Conservation (phyloP, 2,797 vertebrate genomes). For the Chiloscyllium punctatum region DNA sequence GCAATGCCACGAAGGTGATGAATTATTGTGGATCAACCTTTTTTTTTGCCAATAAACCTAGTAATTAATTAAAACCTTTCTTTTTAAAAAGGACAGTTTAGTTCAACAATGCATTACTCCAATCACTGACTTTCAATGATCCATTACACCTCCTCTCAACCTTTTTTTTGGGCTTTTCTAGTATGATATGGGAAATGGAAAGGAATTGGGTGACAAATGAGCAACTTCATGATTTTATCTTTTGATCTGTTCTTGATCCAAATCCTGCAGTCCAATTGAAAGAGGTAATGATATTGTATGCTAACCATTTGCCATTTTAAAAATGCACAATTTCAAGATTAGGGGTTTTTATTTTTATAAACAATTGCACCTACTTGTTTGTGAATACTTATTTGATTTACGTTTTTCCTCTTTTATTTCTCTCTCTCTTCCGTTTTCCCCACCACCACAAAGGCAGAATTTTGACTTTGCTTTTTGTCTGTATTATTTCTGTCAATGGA, state of each 20-base stretch:
- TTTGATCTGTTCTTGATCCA: background rate
- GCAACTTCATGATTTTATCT: background rate
- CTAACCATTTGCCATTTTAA: background rate
- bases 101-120: background rate
- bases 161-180: background rate
- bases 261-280: background rate
- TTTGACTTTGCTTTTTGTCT: background rate
- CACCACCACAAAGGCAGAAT: background rate
- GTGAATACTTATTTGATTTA: background rate
- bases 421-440: too few species aligned
- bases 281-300: background rate
- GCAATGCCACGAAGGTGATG: background rate
- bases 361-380: background rate
- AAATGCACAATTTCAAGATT: background rate
- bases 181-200: background rate
- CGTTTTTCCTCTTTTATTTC: background rate
- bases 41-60: background rate
- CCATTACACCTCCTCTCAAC: background rate
- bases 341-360: background rate
- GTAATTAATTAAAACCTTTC: too few species aligned
- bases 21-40: background rate
- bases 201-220: background rate
- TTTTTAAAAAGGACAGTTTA: background rate
- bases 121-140: background rate
- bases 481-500: background rate